Conservation (phyloP, 2,888 invertebrate genomes). For the Cybosia mesomella region DNA sequence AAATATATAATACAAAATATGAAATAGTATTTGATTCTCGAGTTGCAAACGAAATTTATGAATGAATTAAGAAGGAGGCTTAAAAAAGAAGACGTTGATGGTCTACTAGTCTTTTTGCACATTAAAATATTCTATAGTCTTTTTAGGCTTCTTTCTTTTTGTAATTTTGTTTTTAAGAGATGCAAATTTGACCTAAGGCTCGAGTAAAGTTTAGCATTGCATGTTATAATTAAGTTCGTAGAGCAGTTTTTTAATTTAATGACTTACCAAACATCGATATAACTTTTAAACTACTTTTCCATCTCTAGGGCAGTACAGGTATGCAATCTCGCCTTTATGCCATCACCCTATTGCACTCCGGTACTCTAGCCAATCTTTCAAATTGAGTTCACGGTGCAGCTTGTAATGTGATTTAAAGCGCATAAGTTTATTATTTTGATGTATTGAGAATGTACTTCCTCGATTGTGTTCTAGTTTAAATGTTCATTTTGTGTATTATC, state of each 20-base stretch:
- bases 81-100: no score
- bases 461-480: neutral
- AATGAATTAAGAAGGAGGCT: neutral
- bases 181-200: no score
- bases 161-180: no score
- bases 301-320: slow-evolving; percentile 74
- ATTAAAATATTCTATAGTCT: neutral
- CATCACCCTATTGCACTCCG: slow-evolving; percentile 74
- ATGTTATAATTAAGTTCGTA: neutral
- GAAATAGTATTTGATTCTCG: neutral
- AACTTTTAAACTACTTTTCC: slow-evolving; percentile 34
- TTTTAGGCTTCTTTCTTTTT: neutral
- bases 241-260: neutral
- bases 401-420: slow-evolving; percentile 48
- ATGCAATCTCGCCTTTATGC: slow-evolving; percentile 78
- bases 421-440: slow-evolving; percentile 42
- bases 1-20: neutral
- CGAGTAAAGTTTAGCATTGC: no score
- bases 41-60: neutral
- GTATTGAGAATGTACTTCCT: slow-evolving; percentile 42
- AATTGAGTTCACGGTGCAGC: slow-evolving; percentile 56
- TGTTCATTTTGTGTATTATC: neutral
- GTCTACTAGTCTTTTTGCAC: no score
- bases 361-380: slow-evolving; percentile 67
- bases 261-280: slow-evolving; percentile 62